These are phyloP conservation scores for Imbricaverruca yamaguchii DNA, from an alignment of 2,888 invertebrate genomes.

Conservation along the genomic window DNA sequence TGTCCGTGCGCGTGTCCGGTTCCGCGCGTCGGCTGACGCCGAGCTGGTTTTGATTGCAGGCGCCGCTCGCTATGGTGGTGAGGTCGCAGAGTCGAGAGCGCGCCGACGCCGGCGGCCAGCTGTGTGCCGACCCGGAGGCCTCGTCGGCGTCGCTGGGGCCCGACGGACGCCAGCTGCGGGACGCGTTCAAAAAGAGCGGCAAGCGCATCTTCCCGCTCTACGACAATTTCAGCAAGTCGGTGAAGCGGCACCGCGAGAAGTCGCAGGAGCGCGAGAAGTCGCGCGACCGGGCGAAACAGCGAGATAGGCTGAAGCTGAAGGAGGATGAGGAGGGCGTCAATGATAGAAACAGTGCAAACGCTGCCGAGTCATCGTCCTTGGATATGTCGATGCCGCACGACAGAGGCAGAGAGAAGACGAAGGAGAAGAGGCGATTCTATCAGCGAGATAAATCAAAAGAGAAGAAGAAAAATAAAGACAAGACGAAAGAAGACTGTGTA, in stretches of 20 bases:
- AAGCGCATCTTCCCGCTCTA: slow-evolving; percentile 12
- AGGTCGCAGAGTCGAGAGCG: neutral
- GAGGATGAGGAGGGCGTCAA: neutral
- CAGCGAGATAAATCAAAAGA: neutral
- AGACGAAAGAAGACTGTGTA: neutral
- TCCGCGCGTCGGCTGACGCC: too few species aligned
- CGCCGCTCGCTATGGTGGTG: neutral
- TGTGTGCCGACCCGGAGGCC: neutral
- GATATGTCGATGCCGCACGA: neutral
- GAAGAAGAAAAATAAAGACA: slow-evolving; percentile 12
- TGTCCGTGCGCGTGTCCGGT: too few species aligned
- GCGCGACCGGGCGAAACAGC: neutral
- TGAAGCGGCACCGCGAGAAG: slow-evolving; percentile 13
- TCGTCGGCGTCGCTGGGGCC: neutral
- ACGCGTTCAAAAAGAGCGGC: slow-evolving; percentile 2
- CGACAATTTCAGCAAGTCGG: slow-evolving; percentile 4
- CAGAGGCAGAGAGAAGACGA: neutral
- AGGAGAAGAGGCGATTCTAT: slow-evolving; percentile 4
- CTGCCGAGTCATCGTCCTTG: neutral
- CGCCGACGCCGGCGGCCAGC: neutral
- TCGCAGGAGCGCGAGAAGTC: neutral
- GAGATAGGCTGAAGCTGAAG: neutral
- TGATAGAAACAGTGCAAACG: neutral
- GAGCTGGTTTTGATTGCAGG: neutral
- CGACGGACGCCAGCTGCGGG: neutral